A percentile compares a stretch with the other conserved stretches of the same genome.
Conservation (phyloP, 2,888 invertebrate genomes). For the Ditula angustiorana region DNA sequence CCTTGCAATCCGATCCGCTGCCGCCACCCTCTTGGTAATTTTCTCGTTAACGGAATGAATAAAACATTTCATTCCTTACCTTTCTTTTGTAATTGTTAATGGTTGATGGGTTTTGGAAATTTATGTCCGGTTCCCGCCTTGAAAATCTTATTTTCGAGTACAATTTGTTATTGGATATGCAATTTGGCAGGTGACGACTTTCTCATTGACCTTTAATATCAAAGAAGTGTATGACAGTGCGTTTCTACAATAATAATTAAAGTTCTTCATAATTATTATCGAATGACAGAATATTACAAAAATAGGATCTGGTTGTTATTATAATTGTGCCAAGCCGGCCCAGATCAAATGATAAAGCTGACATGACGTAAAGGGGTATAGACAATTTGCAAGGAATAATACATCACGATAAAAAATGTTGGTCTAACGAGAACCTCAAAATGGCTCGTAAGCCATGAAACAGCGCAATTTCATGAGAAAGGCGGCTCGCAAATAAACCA, state of each 20-base stretch:
- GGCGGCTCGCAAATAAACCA: constrained; percentile 81
- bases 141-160: constrained; percentile 61
- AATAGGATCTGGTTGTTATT: too few relatives aligned
- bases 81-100: constrained; percentile 85
- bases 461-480: constrained; percentile 82
- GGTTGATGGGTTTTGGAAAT: constrained; percentile 82
- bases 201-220: constrained; percentile 46
- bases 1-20: constrained; percentile 81
- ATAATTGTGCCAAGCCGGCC: too few relatives aligned
- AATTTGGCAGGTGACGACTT: constrained; percentile 51
- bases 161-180: constrained; percentile 67
- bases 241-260: too few relatives aligned
- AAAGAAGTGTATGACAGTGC: too few relatives aligned
- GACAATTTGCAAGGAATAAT: constrained; percentile 72
- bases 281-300: too few relatives aligned
- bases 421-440: constrained; percentile 78
- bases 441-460: constrained; percentile 82
- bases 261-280: too few relatives aligned
- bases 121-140: constrained; percentile 71
- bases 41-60: constrained; percentile 85
- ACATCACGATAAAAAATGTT: constrained; percentile 76
- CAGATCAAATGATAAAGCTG: constrained; percentile 14
- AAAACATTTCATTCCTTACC: constrained; percentile 85
- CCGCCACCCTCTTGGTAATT: constrained; percentile 80
- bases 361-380: constrained; percentile 60